phyloP scores from a whole-genome alignment of 2,113 vertebrate species.

The Crotalus viridis region DNA sequence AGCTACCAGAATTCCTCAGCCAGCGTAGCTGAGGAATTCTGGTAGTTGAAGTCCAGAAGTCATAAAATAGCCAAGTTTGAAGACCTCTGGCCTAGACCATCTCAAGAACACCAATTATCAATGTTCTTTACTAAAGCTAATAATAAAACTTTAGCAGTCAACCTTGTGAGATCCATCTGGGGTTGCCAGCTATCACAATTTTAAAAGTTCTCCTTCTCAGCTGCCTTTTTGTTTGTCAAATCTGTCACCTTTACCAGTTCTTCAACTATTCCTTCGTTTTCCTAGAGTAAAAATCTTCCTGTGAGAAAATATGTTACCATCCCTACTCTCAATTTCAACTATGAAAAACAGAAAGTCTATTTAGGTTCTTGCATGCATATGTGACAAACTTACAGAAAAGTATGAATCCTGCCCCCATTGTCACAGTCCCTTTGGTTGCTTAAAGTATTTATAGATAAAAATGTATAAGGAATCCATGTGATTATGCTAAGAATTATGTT shows the following conservation, averaged over 20 bases:
- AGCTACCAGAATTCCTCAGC: too few relatives aligned
- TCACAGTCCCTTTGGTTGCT: not conserved
- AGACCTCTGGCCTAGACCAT: not conserved
- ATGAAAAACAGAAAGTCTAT: not conserved
- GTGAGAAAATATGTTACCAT: not conserved
- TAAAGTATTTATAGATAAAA: not conserved
- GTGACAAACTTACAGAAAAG: not conserved
- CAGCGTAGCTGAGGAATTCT: too few relatives aligned
- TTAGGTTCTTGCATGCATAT: not conserved
- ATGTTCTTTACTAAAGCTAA: not conserved
- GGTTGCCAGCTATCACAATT: not conserved
- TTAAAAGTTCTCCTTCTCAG: not conserved
- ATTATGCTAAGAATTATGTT: not conserved
- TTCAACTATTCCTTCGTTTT: not conserved
- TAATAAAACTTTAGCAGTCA: not conserved
- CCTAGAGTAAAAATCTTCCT: not conserved
- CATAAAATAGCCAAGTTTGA: too few relatives aligned
- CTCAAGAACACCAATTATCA: not conserved
- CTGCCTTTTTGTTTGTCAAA: not conserved
- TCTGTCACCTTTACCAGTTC: not conserved
- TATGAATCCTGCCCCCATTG: not conserved
- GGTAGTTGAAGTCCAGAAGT: too few relatives aligned
- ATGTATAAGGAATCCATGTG: not conserved
- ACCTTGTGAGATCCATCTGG: not conserved
- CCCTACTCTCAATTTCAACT: not conserved